Conservation (phyloP, 2,797 vertebrate genomes). For the Pipistrellus nathusii region DNA sequence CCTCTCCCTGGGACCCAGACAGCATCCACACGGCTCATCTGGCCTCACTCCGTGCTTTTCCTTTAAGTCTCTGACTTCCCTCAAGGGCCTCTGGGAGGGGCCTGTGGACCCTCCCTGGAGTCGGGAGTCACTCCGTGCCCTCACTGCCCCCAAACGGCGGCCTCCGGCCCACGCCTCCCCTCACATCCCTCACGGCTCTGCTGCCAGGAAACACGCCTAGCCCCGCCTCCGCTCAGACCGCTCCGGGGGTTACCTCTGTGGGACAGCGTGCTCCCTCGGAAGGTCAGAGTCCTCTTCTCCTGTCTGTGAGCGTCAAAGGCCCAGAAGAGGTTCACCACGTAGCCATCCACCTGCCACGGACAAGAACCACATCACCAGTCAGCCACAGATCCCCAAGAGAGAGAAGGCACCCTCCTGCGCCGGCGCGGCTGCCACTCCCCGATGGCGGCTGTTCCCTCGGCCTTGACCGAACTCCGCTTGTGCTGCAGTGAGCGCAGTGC, state of each 20-base stretch:
- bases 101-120: background rate
- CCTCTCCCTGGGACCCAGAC: background rate
- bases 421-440: background rate
- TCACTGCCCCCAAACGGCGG: background rate
- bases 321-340: conserved; percentile 94
- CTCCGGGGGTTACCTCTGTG: conserved; percentile 89
- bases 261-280: conserved; percentile 85
- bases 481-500: background rate
- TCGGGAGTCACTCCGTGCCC: background rate
- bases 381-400: background rate
- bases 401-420: too few relatives aligned
- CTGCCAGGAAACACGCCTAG: fast-evolving
- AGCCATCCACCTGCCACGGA: conserved; percentile 91
- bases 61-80: background rate
- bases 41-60: background rate
- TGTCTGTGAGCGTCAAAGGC: conserved; percentile 95
- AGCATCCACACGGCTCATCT: background rate
- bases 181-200: background rate
- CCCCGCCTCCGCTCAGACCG: fast-evolving
- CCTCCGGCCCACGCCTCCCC: fast-evolving
- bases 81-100: background rate
- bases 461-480: background rate
- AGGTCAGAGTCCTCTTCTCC: conserved; percentile 92
- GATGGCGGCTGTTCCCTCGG: background rate
- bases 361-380: background rate